Percentiles rank a stretch among this genome's conserved stretches.
phyloP scores from a whole-genome alignment of 2,113 vertebrate genomes.

The Jacana jacana region DNA sequence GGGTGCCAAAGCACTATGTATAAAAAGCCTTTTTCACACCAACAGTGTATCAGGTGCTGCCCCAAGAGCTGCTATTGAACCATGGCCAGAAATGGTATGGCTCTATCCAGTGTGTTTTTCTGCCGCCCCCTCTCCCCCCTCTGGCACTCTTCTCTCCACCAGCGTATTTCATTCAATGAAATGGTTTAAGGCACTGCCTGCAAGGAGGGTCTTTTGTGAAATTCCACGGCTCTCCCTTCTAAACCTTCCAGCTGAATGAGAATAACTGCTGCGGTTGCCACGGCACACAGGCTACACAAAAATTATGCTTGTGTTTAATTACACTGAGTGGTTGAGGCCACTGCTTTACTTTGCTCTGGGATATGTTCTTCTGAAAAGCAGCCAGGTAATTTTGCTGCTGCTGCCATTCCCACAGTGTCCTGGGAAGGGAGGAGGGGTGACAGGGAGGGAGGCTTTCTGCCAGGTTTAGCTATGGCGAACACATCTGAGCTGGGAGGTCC shows the following conservation, averaged over 20 bases:
- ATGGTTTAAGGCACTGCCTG: conserved; percentile 2
- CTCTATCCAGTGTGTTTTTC: not conserved
- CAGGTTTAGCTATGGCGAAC: not conserved
- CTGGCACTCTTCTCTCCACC: not conserved
- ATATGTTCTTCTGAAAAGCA: conserved; percentile 10
- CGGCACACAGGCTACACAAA: not conserved
- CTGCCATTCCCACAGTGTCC: not conserved
- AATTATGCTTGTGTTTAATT: conserved; percentile 47
- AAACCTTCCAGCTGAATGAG: conserved; percentile 28
- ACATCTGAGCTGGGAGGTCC: not conserved
- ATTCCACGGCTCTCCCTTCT: not conserved
- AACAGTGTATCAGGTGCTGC: not conserved
- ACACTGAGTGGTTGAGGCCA: conserved; percentile 13
- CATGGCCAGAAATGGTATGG: not conserved
- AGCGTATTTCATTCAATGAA: conserved; percentile 46
- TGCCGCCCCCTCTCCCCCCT: not conserved
- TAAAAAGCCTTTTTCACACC: conserved; percentile 1
- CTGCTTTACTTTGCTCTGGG: not conserved
- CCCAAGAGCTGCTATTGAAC: conserved; percentile 15
- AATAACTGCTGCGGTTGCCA: not conserved
- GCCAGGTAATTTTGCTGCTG: conserved; percentile 22
- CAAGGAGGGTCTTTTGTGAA: conserved; percentile 32
- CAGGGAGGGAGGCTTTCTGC: not conserved
- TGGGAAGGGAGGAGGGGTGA: not conserved
- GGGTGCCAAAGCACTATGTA: not conserved